Percentiles rank a stretch among this genome's conserved stretches.
Evolutionary conservation across 2,113 vertebrate species (phyloP).

Genomic region (Coreoperca whiteheadi): DNA sequence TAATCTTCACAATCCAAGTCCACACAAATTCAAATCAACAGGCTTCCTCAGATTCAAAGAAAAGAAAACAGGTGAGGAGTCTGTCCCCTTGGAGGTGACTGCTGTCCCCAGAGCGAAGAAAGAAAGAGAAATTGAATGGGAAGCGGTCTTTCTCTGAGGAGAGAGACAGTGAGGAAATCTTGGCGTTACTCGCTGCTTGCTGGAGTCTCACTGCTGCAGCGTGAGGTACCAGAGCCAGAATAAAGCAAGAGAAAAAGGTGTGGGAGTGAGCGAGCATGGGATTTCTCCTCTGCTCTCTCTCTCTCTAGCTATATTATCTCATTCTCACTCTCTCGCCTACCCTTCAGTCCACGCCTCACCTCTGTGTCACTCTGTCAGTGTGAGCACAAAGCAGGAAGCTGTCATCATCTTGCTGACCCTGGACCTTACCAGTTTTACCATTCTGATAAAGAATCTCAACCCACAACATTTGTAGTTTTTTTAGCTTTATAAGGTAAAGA

Average conservation of each 20-base stretch:
- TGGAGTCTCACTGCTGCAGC: constrained; percentile 72
- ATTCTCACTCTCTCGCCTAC: constrained; percentile 34
- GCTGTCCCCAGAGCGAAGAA: constrained; percentile 20
- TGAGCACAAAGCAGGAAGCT: constrained; percentile 44
- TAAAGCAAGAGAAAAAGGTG: constrained; percentile 82
- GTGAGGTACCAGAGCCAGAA: constrained; percentile 67
- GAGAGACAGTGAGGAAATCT: constrained; percentile 42
- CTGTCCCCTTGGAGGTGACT: neutral
- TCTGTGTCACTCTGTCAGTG: constrained; percentile 32
- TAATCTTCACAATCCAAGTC: constrained; percentile 30
- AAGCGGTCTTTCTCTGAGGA: constrained; percentile 28
- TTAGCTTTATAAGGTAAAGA: neutral
- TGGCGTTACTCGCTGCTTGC: constrained; percentile 40
- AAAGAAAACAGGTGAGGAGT: constrained; percentile 7
- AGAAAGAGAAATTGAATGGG: constrained; percentile 12
- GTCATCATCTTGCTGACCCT: constrained; percentile 34
- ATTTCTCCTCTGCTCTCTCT: constrained; percentile 66
- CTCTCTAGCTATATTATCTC: constrained; percentile 41
- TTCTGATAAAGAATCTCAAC: neutral
- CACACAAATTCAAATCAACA: constrained; percentile 53
- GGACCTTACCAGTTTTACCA: neutral
- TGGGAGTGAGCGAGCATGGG: constrained; percentile 82
- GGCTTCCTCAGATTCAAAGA: constrained; percentile 41
- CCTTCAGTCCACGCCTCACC: constrained; percentile 72
- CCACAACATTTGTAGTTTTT: neutral